A percentile compares a stretch with the other conserved stretches of the same genome.
Conservation (phyloP, 2,797 vertebrate genomes). For the Phylloscopus collybita region DNA sequence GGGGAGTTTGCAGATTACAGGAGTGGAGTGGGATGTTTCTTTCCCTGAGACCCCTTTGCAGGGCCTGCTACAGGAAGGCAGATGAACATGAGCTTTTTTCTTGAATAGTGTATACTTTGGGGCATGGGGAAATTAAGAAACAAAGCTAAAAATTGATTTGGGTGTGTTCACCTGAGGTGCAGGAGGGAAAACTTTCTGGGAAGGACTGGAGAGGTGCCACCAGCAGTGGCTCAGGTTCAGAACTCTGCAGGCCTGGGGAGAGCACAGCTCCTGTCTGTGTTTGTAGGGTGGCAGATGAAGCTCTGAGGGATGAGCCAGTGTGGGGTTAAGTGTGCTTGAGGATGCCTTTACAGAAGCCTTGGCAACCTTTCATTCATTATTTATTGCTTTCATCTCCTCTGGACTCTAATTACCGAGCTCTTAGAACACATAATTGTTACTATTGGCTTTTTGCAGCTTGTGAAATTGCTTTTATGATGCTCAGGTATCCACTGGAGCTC, state of each 20-base stretch:
- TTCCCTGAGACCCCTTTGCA: neutral
- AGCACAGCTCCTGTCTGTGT: neutral
- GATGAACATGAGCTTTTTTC: neutral
- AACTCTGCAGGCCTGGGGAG: fast-evolving
- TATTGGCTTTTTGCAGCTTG: constrained; percentile 30
- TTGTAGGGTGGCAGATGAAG: neutral
- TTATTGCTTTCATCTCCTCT: constrained; percentile 41
- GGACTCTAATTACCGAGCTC: constrained; percentile 31
- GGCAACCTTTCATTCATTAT: constrained; percentile 7
- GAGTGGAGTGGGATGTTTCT: neutral
- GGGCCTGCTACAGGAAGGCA: neutral
- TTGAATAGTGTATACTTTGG: neutral
- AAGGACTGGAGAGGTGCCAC: neutral
- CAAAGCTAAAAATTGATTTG: fast-evolving
- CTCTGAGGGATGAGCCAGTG: neutral
- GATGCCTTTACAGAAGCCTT: neutral
- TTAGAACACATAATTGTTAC: neutral
- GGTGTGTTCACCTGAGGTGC: neutral
- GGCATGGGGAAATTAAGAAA: fast-evolving
- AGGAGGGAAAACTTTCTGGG: neutral
- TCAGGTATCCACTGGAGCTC: neutral
- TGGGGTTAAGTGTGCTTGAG: neutral
- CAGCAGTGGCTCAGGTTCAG: neutral
- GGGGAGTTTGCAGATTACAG: neutral
- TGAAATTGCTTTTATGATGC: neutral